A percentile compares a stretch with the other conserved stretches of the same genome.
Conservation (phyloP, 1,140 invertebrate species). For the Mylabris phalerata region DNA sequence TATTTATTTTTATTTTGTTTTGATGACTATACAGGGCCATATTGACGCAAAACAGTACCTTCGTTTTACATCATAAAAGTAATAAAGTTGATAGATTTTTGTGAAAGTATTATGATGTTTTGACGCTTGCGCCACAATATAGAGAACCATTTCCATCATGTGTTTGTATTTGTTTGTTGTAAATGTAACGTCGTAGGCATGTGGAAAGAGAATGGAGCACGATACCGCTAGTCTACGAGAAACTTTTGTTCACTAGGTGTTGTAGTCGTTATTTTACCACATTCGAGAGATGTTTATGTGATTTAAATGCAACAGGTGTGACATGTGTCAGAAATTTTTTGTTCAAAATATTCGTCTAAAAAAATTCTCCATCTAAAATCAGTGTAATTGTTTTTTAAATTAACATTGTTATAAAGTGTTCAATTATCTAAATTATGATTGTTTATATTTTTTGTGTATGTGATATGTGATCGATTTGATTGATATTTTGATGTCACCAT, state of each 20-base stretch:
- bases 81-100: not conserved
- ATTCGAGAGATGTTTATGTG: not conserved
- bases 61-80: not conserved
- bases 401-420: not conserved
- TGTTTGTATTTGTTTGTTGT: too few species aligned
- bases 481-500: constrained; percentile 37
- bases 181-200: constrained; percentile 8
- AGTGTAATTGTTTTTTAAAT: not conserved
- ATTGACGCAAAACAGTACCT: not conserved
- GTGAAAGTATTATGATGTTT: too few species aligned
- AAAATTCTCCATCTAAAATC: too few species aligned
- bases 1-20: too few species aligned
- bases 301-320: constrained; percentile 12
- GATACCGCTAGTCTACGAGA: constrained; percentile 18
- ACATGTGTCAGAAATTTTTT: not conserved
- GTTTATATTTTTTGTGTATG: not conserved
- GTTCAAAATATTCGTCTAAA: too few species aligned
- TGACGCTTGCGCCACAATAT: constrained; percentile 2
- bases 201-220: constrained; percentile 20
- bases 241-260: constrained; percentile 1
- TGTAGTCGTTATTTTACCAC: constrained; percentile 5
- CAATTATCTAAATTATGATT: not conserved
- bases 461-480: constrained; percentile 7
- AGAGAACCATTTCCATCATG: too few species aligned
- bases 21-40: too few species aligned